phyloP scores from a whole-genome alignment of 2,888 invertebrate species.

The Trissonchulus latispiculum region DNA sequence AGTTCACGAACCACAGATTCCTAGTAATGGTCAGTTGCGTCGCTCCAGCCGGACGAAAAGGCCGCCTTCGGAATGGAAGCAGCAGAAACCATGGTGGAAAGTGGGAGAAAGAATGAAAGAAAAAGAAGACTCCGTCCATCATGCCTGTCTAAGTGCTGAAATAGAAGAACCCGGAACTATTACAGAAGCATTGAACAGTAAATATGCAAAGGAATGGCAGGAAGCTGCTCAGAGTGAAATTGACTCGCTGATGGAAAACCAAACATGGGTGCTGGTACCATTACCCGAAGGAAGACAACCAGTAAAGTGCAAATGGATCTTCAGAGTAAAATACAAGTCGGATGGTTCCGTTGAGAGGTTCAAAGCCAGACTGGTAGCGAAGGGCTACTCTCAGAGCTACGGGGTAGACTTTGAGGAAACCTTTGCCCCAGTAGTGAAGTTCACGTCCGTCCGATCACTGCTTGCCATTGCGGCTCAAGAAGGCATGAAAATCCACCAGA shows the following conservation, averaged over 20 bases:
- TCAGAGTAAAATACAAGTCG: too few relatives aligned
- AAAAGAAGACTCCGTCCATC: too few relatives aligned
- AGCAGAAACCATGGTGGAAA: too few relatives aligned
- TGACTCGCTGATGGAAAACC: slow-evolving; percentile 25
- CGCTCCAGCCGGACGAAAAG: too few relatives aligned
- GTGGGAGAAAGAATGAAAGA: too few relatives aligned
- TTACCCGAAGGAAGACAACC: slow-evolving; percentile 24
- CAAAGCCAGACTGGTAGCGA: slow-evolving; percentile 31
- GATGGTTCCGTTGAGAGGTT: too few relatives aligned
- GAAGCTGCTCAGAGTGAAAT: slow-evolving; percentile 25
- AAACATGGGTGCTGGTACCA: slow-evolving; percentile 28
- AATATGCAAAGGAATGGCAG: slow-evolving; percentile 24
- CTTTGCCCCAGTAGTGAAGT: slow-evolving; percentile 29
- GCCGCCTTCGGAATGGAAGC: too few relatives aligned
- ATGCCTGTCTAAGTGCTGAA: too few relatives aligned
- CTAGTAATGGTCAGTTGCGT: too few relatives aligned
- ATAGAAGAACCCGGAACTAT: too few relatives aligned
- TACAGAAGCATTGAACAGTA: slow-evolving; percentile 22
- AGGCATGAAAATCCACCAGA: slow-evolving; percentile 17
- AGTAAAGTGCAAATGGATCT: slow-evolving; percentile 31
- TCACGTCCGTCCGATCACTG: slow-evolving; percentile 27
- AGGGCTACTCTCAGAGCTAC: slow-evolving; percentile 28
- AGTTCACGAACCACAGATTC: too few relatives aligned
- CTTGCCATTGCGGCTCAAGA: slow-evolving; percentile 25
- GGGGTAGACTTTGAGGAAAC: slow-evolving; percentile 32